Base-by-base conservation (phyloP, 1,140 invertebrate genomes). In the Calycopis cecrops region DNA sequence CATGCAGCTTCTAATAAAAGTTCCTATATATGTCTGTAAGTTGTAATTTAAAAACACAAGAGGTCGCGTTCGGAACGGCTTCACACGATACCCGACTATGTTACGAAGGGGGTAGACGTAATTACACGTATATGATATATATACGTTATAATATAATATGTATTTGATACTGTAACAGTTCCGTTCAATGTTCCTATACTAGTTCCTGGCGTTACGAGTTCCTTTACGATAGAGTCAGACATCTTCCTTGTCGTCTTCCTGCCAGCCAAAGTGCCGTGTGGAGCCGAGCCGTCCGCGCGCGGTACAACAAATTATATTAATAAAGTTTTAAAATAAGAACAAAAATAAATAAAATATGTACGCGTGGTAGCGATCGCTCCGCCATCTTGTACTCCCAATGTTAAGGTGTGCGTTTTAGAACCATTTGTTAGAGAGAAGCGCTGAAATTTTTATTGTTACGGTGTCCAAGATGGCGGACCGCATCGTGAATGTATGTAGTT, bases 1-100 rank as follows among this genome's bases (percentile, higher is more conserved):
- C 76, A 87, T 84, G 84, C 84, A 87, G 84, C 84, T 87, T 87
- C 81, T 85, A 84, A 87, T 79, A 69, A 87, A 87, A 87, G 84
- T 87, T 87, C 84, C 84, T 87, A 87, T 87, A 80, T 87, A 87
- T 83, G 81, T 85, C 85, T 79, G 80, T 87, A 87, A 87, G 83
- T 76, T 73, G 76, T 87, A 87, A 84, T 77, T 84, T 76, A 76
- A 81, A 73, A 75, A 85, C 73, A 80, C 69, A 83, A 86, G 83
- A 83, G 79, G 83, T 67, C 73, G 74, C 57, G 57, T 44, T 55
- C 48, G 68, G 55, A 64, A 62, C 79, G 70, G 73, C 71, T 76
- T 67, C 54, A 57, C 55, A 57, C 48, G 51, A 59, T 68, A 60
- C 74, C 77, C 73, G 77, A 72, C 69, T 70, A 73, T 71, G 62